phyloP scores from a whole-genome alignment of 2,797 vertebrate genomes.

The Cichlasoma orientale region DNA sequence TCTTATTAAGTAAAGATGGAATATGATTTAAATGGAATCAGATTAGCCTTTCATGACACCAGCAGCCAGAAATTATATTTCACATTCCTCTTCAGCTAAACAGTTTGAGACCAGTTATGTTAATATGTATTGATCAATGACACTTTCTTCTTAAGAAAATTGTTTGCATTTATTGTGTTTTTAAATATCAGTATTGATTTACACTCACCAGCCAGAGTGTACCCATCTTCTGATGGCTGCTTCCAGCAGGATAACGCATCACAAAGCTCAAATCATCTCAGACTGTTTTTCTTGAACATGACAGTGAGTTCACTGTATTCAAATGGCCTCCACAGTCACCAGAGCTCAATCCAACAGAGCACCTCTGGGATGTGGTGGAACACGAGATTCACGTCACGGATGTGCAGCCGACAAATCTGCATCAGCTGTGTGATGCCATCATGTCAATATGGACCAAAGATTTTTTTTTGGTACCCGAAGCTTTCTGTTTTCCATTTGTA shows the following conservation, averaged over 20 bases:
- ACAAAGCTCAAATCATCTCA: neutral
- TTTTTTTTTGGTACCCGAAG: no score
- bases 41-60: conserved; percentile 31
- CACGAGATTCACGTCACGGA: neutral
- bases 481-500: no score
- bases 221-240: neutral
- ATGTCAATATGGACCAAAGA: neutral
- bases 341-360: neutral
- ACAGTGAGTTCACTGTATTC: neutral
- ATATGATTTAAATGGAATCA: conserved; percentile 24
- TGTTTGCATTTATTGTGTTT: neutral
- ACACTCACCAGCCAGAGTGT: neutral
- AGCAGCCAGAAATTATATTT: conserved; percentile 4
- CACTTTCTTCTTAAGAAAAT: neutral
- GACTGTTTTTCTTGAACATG: neutral
- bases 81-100: conserved; percentile 4
- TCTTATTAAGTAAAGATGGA: conserved; percentile 49
- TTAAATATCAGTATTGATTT: neutral
- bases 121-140: neutral
- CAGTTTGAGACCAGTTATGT: conserved; percentile 6
- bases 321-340: neutral
- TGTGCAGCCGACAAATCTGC: no score
- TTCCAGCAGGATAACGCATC: neutral
- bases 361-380: neutral
- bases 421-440: neutral